Conservation (phyloP, 2,888 invertebrate genomes). For the Bhutanitis thaidina region DNA sequence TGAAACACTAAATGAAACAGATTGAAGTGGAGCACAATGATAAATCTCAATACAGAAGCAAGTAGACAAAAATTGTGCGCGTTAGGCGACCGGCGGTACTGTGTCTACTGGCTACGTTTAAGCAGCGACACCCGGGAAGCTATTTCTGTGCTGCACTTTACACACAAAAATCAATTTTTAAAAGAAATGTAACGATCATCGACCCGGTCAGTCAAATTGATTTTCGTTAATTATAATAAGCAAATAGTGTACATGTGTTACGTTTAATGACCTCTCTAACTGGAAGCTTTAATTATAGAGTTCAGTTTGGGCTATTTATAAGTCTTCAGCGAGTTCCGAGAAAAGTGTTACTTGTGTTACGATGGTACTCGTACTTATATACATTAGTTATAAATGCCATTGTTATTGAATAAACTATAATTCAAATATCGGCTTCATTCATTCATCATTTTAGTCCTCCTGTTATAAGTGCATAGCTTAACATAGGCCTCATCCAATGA, state of each 20-base stretch:
- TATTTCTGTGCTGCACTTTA: constrained; percentile 74
- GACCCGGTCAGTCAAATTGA: constrained; percentile 53
- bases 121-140: constrained; percentile 67
- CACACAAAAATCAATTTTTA: constrained; percentile 71
- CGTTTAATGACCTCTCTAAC: neutral
- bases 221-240: neutral
- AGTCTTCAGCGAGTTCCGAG: neutral
- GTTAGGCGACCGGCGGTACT: constrained; percentile 32
- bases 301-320: constrained; percentile 11
- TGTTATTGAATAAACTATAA: constrained; percentile 1
- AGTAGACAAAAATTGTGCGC: constrained; percentile 23
- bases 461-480: no score
- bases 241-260: neutral
- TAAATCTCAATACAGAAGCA: constrained; percentile 17
- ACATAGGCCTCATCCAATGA: no score
- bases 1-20: neutral
- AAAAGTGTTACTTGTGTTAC: constrained; percentile 2
- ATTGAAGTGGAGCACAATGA: constrained; percentile 1
- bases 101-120: constrained; percentile 36
- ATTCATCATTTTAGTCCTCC: no score
- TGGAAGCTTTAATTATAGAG: neutral
- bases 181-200: constrained; percentile 78
- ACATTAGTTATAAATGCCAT: constrained; percentile 2
- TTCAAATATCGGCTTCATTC: no score
- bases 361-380: neutral